Evolutionary conservation across 35 echinoderm and acorn worm genomes (phyloP).

Genomic region (Ophiothrix spiculata): DNA sequence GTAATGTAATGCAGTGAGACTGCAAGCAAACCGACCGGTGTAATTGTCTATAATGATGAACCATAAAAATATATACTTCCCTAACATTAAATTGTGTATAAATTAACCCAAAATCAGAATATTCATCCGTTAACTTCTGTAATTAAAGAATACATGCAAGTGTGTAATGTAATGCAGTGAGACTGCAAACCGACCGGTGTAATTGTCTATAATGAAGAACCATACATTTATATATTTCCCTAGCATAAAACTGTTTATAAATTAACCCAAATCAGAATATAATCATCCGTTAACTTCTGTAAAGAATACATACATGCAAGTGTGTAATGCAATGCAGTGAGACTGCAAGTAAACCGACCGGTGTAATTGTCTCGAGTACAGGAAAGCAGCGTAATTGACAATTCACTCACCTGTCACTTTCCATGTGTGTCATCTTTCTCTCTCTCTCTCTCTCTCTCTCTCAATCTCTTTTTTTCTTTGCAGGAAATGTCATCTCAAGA

Average conservation of each 20-base stretch:
- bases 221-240: too few species aligned
- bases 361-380: background rate
- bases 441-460: background rate
- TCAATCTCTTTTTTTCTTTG: background rate
- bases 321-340: background rate
- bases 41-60: background rate
- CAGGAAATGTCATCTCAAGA: constrained; percentile 85
- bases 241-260: too few species aligned
- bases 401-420: background rate
- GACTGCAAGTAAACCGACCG: background rate
- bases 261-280: too few species aligned
- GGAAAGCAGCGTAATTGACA: background rate
- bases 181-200: background rate
- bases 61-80: too few species aligned
- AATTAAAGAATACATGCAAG: too few species aligned
- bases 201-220: background rate
- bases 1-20: background rate
- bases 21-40: background rate
- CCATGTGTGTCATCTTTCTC: background rate
- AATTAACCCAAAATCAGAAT: too few species aligned
- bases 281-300: too few species aligned
- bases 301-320: background rate
- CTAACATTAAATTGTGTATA: too few species aligned
- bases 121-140: too few species aligned
- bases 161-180: too few species aligned